Percentiles rank a stretch among this genome's conserved stretches.
phyloP scores from a whole-genome alignment of 2,888 invertebrate species.

The Mantis religiosa region DNA sequence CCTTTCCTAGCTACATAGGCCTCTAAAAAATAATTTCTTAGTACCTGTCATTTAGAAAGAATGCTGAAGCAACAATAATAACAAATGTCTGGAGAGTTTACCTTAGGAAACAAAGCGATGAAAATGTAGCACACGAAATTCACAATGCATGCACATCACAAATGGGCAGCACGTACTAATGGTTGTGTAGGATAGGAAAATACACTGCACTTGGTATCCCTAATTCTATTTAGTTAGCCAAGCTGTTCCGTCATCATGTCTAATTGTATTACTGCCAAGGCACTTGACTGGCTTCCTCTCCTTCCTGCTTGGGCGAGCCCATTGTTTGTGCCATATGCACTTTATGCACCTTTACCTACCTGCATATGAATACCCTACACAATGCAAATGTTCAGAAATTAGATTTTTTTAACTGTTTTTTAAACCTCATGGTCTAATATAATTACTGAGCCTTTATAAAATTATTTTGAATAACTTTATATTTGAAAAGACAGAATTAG shows the following conservation, averaged over 20 bases:
- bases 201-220: not conserved
- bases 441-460: too few species aligned
- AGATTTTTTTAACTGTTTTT: too few species aligned
- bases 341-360: not conserved
- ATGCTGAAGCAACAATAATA: not conserved
- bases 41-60: not conserved
- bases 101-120: not conserved
- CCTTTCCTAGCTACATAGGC: too few species aligned
- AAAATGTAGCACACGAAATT: not conserved
- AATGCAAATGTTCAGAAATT: too few species aligned
- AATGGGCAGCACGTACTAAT: not conserved
- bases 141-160: not conserved
- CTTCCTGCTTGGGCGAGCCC: not conserved
- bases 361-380: too few species aligned
- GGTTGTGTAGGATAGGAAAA: not conserved
- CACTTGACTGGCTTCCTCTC: not conserved
- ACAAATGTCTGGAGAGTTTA: not conserved
- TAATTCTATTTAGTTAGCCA: not conserved
- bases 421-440: too few species aligned
- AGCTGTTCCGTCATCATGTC: not conserved
- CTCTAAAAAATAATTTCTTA: too few species aligned
- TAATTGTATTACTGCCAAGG: not conserved
- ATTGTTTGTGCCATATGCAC: not conserved
- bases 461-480: too few species aligned
- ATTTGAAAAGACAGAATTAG: too few species aligned